phyloP scores from a whole-genome alignment of 2,888 invertebrate species.

The Dicyrtomina minuta region DNA sequence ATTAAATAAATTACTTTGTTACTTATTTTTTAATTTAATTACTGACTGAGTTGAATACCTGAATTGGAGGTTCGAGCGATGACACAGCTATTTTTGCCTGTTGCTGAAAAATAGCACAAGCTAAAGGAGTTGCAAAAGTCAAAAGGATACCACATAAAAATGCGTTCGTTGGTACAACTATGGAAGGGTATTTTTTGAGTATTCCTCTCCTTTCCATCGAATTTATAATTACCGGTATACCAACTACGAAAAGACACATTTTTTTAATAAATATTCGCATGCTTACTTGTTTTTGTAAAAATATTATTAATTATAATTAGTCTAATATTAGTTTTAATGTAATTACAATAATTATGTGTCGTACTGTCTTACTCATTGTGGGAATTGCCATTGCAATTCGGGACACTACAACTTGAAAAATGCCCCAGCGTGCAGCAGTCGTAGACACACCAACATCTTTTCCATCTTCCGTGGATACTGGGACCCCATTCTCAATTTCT shows the following conservation, averaged over 20 bases:
- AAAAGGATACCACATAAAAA: constrained; percentile 69
- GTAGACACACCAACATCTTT: constrained; percentile 59
- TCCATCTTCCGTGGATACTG: constrained; percentile 59
- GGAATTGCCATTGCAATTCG: constrained; percentile 62
- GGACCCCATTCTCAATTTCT: constrained; percentile 59
- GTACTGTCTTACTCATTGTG: constrained; percentile 59
- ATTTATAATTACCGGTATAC: constrained; percentile 75
- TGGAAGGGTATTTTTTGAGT: constrained; percentile 67
- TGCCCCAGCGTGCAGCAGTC: constrained; percentile 61
- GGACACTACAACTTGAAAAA: constrained; percentile 61
- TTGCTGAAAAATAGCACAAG: constrained; percentile 95
- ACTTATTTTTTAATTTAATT: no score
- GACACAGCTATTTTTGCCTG: constrained; percentile 69
- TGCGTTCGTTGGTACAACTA: constrained; percentile 74
- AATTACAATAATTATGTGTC: no score
- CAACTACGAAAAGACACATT: constrained; percentile 60
- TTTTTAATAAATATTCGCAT: no score
- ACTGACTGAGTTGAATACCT: constrained; percentile 58
- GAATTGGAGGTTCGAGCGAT: constrained; percentile 73
- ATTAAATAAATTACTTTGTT: no score
- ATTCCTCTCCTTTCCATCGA: constrained; percentile 67
- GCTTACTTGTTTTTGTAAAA: no score
- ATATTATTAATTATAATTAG: no score
- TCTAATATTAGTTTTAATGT: no score
- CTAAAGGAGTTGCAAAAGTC: constrained; percentile 91